These are phyloP conservation scores for Hirtodrosophila confusa DNA, from an alignment of 2,888 invertebrate species.

Conservation along the genomic window DNA sequence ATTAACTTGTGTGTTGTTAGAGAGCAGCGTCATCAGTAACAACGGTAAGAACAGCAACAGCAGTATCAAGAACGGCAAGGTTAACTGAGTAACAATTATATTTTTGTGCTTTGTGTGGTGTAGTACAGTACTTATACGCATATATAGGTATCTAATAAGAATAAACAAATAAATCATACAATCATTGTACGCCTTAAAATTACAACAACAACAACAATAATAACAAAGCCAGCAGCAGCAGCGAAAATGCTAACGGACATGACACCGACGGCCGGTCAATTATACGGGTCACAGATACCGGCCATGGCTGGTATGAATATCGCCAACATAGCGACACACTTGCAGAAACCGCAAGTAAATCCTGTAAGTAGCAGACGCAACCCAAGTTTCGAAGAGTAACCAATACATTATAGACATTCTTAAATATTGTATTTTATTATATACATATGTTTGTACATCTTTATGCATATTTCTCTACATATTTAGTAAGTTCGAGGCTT, in stretches of 20 bases:
- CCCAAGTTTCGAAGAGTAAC: not conserved
- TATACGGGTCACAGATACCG: conserved; percentile 87
- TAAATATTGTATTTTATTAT: no score
- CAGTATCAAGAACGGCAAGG: conserved; percentile 20
- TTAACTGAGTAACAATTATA: conserved; percentile 18
- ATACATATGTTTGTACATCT: no score
- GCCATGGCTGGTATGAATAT: conserved; percentile 86
- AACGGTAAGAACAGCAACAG: conserved; percentile 18
- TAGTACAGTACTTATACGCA: not conserved
- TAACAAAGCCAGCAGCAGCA: conserved; percentile 34
- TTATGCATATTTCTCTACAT: no score
- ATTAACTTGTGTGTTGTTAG: conserved; percentile 32
- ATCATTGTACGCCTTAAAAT: conserved; percentile 68
- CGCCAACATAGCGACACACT: conserved; percentile 83
- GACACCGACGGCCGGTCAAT: conserved; percentile 87
- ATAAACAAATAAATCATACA: conserved; percentile 33
- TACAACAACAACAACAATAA: conserved; percentile 49
- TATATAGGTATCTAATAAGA: conserved; percentile 25
- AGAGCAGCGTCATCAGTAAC: not conserved
- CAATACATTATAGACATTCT: no score
- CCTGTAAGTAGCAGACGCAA: conserved; percentile 81
- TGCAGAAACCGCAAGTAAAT: conserved; percentile 84
- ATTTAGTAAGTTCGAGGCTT: no score
- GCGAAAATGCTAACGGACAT: conserved; percentile 86
- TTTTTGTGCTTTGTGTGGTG: conserved; percentile 26